phyloP scores from a whole-genome alignment of 2,113 vertebrate genomes.

The Nannospalax galili region DNA sequence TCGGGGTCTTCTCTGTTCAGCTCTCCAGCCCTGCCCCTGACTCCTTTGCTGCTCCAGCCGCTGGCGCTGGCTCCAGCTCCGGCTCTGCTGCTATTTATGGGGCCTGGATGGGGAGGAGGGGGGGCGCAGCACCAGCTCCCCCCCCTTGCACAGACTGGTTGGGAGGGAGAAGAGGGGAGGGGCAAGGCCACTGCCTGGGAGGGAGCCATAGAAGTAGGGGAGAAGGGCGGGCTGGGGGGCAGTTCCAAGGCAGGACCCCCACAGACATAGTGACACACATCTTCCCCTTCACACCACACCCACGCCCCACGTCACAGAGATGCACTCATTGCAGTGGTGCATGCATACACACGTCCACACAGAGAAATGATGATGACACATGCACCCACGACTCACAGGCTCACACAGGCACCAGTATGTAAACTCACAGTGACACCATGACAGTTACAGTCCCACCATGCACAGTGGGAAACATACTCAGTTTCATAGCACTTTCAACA shows the following conservation, averaged over 20 bases:
- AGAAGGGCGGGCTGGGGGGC: conserved; percentile 64
- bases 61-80: conserved; percentile 70
- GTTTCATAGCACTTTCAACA: background rate
- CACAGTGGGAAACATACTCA: conserved; percentile 36
- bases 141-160: conserved; percentile 61
- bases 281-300: conserved; percentile 69
- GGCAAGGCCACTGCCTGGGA: conserved; percentile 74
- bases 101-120: conserved; percentile 78
- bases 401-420: conserved; percentile 62
- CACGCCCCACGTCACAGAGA: conserved; percentile 53
- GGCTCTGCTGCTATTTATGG: conserved; percentile 83
- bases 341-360: conserved; percentile 47
- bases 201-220: conserved; percentile 58
- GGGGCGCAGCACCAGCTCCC: conserved; percentile 75
- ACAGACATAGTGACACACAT: conserved; percentile 74
- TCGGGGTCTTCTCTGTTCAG: conserved; percentile 50
- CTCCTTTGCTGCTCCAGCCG: conserved; percentile 76
- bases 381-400: conserved; percentile 61
- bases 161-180: conserved; percentile 75
- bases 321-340: conserved; percentile 41
- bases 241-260: conserved; percentile 72
- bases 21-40: conserved; percentile 62
- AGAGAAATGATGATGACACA: conserved; percentile 43
- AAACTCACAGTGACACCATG: conserved; percentile 68
- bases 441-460: conserved; percentile 34